Evolutionary conservation across 2,797 vertebrate genomes (phyloP), one percentile per base, ranked within the genome.

Genomic region (Diceros bicornis): DNA sequence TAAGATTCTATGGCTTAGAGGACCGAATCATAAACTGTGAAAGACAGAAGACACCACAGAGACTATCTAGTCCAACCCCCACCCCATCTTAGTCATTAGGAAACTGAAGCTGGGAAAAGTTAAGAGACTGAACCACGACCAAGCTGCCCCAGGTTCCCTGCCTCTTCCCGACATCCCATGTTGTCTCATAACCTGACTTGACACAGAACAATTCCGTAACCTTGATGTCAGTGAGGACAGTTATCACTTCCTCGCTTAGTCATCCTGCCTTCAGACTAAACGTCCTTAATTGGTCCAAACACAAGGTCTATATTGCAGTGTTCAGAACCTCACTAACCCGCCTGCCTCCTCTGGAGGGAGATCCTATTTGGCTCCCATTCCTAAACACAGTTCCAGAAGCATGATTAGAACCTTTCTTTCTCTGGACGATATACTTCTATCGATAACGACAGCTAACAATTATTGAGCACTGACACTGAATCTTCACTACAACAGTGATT

Each of bases 181-280:
- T 47, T 47, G 27, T 57, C 71, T 81, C 16, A 41, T 29, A 95
- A 57, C 57, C 78, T 41, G 62, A 95, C 21, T 75, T 0, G 2
- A 95, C 62, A 74, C 59, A 69, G 27, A 83, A 71, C 61, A 83
- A 85, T 47, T 90, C 34, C 37, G 41, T 29, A 64, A 92, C 71
- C 61, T 13, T 50, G 71, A 88, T 47, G 34, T 4, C 32, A 37
- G 50, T 37, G 41, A 88, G 44, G 47, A 59, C 44, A 64, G 57
- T 87, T 32, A 85, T 41, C n/a, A 75, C 29, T 75, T 82, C 74
- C 87, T 83, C 89, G 74, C 69, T 84, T 79, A 50, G 79, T 83
- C 52, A 74, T 62, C 27, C 29, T 79, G 64, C 41, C 61, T 82
- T 69, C 47, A 91, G 71, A 88, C 87, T 34, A 77, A 82, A 89